These are phyloP conservation scores for Drosophila tropicalis DNA, from an alignment of 1,140 invertebrate genomes.

Conservation along the genomic window DNA sequence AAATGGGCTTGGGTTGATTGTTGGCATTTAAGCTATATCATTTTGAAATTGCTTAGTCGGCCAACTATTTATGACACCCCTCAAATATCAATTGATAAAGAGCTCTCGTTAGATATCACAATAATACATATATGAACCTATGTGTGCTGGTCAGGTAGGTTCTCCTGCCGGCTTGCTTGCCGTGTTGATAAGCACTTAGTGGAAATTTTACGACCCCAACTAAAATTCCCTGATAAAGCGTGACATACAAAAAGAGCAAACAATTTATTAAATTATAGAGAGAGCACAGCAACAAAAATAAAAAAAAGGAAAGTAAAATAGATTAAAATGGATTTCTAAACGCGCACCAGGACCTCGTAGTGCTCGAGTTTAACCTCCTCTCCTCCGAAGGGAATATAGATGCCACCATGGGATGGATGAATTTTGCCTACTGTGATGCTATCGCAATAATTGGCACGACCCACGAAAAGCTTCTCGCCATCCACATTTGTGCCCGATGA, in stretches of 20 bases:
- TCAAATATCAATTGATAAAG: slow-evolving; percentile 3
- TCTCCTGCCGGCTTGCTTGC: not conserved
- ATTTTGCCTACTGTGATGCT: slow-evolving; percentile 85
- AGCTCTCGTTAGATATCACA: not conserved
- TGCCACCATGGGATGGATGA: slow-evolving; percentile 86
- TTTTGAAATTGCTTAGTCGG: not conserved
- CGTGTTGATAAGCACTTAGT: not conserved
- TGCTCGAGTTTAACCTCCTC: slow-evolving; percentile 85
- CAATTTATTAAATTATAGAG: slow-evolving; percentile 7
- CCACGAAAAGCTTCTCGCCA: slow-evolving; percentile 87
- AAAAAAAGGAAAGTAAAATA: not conserved
- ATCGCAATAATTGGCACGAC: slow-evolving; percentile 85
- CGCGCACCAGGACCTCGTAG: slow-evolving; percentile 84
- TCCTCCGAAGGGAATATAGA: slow-evolving; percentile 87
- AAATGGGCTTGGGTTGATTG: not conserved
- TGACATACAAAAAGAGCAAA: slow-evolving; percentile 2
- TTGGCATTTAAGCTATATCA: not conserved
- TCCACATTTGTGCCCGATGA: slow-evolving; percentile 85
- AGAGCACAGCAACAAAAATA: slow-evolving; percentile 13
- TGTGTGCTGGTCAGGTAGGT: not conserved
- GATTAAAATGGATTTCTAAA: slow-evolving; percentile 8
- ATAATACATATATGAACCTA: too few relatives aligned
- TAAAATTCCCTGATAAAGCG: not conserved
- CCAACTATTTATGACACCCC: not conserved
- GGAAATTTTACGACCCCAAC: slow-evolving; percentile 1